A percentile compares a stretch with the other conserved stretches of the same genome.
Evolutionary conservation across 2,113 vertebrate genomes (phyloP).

Genomic region (Potamarius usumacintae): DNA sequence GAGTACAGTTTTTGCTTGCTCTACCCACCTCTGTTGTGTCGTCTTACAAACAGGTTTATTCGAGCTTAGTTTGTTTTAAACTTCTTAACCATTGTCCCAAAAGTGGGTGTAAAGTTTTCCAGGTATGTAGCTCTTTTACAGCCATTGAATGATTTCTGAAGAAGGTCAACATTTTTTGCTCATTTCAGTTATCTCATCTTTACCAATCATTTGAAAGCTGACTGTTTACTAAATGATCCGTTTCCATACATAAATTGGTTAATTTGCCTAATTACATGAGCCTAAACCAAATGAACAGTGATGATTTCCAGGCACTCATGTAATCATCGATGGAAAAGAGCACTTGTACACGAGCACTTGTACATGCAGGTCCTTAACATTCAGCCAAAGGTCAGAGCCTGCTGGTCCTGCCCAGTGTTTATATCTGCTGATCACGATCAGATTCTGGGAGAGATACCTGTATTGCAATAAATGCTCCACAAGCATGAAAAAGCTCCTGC

Average conservation of each 20-base stretch:
- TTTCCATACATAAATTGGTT: not conserved
- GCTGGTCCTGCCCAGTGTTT: not conserved
- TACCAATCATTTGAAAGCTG: not conserved
- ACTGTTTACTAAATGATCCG: conserved; percentile 26
- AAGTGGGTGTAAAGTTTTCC: not conserved
- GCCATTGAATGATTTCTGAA: not conserved
- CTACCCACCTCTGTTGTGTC: not conserved
- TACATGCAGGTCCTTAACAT: conserved; percentile 30
- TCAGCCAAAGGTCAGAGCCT: conserved; percentile 33
- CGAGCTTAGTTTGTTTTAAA: not conserved
- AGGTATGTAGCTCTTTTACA: not conserved
- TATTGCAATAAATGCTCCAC: not conserved
- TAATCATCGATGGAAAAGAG: conserved; percentile 11
- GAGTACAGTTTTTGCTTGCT: no score
- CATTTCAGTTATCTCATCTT: not conserved
- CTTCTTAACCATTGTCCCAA: not conserved
- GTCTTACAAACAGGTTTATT: not conserved
- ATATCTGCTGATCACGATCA: conserved; percentile 6
- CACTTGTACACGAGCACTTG: not conserved
- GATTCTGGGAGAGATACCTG: not conserved
- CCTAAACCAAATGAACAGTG: not conserved
- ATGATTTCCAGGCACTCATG: conserved; percentile 6
- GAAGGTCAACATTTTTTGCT: not conserved
- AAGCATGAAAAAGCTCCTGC: not conserved
- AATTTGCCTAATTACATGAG: conserved; percentile 18